Base-by-base conservation (phyloP, 2,113 vertebrate genomes). In the Panurus biarmicus region DNA sequence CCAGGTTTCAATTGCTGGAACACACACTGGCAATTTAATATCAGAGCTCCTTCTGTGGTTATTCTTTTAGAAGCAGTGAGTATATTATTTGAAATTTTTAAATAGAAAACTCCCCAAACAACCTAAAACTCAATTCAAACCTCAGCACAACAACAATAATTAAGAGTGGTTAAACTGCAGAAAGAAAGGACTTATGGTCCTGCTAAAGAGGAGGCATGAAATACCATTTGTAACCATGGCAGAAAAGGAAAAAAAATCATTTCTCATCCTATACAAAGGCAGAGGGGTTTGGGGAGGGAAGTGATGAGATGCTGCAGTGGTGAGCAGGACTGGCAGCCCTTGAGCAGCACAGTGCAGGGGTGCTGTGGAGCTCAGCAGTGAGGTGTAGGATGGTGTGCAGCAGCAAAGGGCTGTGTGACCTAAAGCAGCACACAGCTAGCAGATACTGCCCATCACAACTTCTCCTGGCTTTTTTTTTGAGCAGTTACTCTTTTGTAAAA, bases 261-360 rank as follows among this genome's bases (percentile, higher is more conserved):
- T 17, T 14, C 21, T 48, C 2, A 4, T 53, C 12, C 31, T 62
- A 1, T 25, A 18, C 0, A 0, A 69, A 60, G 35, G 48, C 7
- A 36, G 26, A 56, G 56, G 26, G 58, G 14, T 35, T 42, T 72
- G 40, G 40, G 20, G 42, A 75, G 44, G 20, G 14, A 62, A 42
- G 26, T 14, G 65, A 26, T 11, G 23, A 25, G 58, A 64, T 3
- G 6, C 35, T 70, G 47, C 65, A 35, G 36, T 25, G 42, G 31
- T 23, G n/a, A 57, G 65, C n/a, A 66, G 71, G 23, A 40, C 35
- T 54, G 45, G 47, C 35, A 82, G 35, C 40, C 61, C 54, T 12
- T 4, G 50, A 42, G 42, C 1, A 71, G 62, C 57, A 26, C 47
- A 58, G 67, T 12, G 15, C 26, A 10, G 35, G 28, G n/a, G n/a